Conservation (phyloP, 2,113 vertebrate species). For the Hippocampus mohnikei region DNA sequence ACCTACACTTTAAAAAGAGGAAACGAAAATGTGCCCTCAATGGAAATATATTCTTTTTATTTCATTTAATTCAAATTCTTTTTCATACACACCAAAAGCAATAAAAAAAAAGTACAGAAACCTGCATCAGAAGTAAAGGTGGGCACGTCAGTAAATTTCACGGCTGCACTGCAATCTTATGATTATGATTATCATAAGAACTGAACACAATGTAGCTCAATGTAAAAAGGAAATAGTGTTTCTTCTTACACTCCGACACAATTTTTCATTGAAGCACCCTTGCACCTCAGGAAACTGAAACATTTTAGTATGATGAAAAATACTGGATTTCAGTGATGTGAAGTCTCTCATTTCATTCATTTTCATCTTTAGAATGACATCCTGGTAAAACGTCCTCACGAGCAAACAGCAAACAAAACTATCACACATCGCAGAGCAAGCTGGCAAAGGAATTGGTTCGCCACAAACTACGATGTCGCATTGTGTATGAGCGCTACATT, state of each 20-base stretch:
- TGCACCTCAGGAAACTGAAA: no score
- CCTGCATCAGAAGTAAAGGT: not conserved
- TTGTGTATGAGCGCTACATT: not conserved
- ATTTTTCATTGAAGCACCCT: no score
- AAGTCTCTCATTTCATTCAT: not conserved
- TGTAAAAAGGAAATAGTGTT: no score
- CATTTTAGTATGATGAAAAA: not conserved
- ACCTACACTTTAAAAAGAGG: not conserved
- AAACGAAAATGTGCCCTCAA: not conserved
- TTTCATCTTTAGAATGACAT: not conserved
- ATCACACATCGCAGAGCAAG: not conserved
- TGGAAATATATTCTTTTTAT: no score
- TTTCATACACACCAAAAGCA: not conserved
- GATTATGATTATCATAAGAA: no score
- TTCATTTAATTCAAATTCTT: not conserved
- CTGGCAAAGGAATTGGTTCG: not conserved
- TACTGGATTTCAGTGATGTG: not conserved
- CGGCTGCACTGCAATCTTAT: no score
- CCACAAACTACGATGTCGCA: not conserved
- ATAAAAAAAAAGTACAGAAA: not conserved
- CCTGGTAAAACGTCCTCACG: not conserved
- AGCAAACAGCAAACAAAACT: not conserved
- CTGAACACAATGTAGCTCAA: no score
- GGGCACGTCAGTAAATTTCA: no score
- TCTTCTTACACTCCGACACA: no score